Evolutionary conservation across 1,140 invertebrate genomes (phyloP).

Genomic region (Drosophila triauraria): DNA sequence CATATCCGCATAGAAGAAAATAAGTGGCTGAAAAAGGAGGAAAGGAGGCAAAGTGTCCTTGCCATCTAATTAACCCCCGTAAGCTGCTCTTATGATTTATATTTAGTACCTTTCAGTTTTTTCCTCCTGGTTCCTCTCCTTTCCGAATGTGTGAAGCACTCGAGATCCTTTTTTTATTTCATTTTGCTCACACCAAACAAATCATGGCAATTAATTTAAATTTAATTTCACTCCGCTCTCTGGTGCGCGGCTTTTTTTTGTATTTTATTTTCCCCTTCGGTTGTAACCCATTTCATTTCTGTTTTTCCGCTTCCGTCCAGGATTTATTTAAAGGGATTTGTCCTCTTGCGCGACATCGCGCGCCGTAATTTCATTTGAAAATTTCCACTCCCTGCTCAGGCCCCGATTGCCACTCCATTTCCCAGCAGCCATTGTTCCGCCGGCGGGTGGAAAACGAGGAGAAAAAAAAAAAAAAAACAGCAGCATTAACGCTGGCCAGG

Average conservation of each 20-base stretch:
- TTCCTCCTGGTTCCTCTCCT: neutral
- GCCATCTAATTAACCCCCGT: conserved; percentile 19
- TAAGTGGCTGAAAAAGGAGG: neutral
- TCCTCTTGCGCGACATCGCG: conserved; percentile 34
- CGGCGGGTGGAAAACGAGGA: neutral
- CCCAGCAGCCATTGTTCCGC: conserved; percentile 12
- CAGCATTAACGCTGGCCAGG: conserved; percentile 56
- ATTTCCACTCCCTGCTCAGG: neutral
- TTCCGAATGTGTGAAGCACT: conserved; percentile 10
- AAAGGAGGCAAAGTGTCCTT: neutral
- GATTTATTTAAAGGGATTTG: conserved; percentile 70
- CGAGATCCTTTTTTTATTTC: neutral
- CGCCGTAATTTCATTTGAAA: conserved; percentile 60
- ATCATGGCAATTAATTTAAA: conserved; percentile 64
- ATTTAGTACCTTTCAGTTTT: conserved; percentile 10
- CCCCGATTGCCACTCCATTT: neutral
- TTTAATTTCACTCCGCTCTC: conserved; percentile 32
- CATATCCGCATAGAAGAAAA: neutral
- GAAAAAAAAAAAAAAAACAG: conserved; percentile 54
- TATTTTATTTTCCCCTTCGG: conserved; percentile 13
- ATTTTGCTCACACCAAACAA: conserved; percentile 28
- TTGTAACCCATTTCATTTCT: conserved; percentile 41
- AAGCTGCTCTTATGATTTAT: conserved; percentile 34
- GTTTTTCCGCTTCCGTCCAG: conserved; percentile 37
- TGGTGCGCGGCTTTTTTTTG: neutral